These are phyloP conservation scores for Lithobates pipiens DNA, from an alignment of 2,797 vertebrate species.

Conservation along the genomic window DNA sequence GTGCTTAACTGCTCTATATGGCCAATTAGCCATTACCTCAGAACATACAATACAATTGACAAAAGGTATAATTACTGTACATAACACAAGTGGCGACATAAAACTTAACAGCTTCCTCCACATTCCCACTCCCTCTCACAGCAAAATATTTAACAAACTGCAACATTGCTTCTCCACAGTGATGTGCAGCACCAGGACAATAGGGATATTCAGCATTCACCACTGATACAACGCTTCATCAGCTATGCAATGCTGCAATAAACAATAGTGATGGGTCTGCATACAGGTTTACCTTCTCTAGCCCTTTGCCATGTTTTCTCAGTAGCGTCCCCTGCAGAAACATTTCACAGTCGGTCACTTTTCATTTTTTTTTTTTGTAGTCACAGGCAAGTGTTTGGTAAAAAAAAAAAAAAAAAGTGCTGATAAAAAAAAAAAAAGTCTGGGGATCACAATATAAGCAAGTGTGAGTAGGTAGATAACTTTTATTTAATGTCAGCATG, in stretches of 20 bases:
- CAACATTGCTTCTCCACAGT: conserved; percentile 6
- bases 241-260: conserved; percentile 43
- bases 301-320: conserved; percentile 85
- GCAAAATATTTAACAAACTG: not conserved
- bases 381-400: conserved; percentile 29
- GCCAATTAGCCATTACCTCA: conserved; percentile 7
- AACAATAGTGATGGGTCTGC: conserved; percentile 34
- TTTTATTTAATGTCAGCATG: not conserved
- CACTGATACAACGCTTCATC: conserved; percentile 20
- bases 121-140: not conserved
- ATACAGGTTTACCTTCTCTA: conserved; percentile 79
- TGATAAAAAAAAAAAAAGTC: not conserved
- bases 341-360: conserved; percentile 72
- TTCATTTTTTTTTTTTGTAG: conserved; percentile 1
- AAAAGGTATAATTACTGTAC: not conserved
- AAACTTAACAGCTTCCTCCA: conserved; percentile 4
- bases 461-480: not conserved
- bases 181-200: not conserved
- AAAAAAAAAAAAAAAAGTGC: not conserved
- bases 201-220: conserved; percentile 28
- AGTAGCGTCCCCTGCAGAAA: conserved; percentile 84
- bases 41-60: not conserved
- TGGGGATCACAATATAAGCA: not conserved
- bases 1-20: conserved; percentile 1
- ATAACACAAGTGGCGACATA: conserved; percentile 22